Conservation (phyloP, 2,113 vertebrate genomes). For the Pteronura brasiliensis region DNA sequence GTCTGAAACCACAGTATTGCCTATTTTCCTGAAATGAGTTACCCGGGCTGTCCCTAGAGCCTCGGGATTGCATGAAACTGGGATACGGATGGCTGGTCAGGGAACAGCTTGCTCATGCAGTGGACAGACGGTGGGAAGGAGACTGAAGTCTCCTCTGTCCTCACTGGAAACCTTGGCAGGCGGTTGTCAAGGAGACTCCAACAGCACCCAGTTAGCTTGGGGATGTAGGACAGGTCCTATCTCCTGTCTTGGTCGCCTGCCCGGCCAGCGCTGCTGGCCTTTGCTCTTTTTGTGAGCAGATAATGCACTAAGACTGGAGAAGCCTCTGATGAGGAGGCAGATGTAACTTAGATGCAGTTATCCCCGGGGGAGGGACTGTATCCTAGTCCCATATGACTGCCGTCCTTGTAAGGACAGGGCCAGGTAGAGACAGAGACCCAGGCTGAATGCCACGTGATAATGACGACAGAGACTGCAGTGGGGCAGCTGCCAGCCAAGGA, state of each 20-base stretch:
- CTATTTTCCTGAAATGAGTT: background rate
- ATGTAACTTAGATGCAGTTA: background rate
- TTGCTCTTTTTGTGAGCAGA: background rate
- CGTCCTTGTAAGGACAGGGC: background rate
- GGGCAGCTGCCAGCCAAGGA: background rate
- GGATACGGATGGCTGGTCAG: background rate
- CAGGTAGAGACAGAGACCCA: background rate
- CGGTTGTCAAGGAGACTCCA: background rate
- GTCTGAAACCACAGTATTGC: background rate
- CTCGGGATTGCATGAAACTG: background rate
- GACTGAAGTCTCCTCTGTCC: background rate
- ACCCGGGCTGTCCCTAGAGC: background rate
- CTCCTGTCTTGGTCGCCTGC: background rate
- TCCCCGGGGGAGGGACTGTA: background rate
- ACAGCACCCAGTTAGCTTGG: background rate
- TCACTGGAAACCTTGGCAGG: background rate
- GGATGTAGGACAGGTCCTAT: accelerated
- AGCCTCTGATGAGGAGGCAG: background rate
- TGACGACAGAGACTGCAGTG: accelerated
- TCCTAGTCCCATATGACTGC: background rate
- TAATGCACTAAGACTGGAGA: background rate
- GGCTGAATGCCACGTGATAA: too few species aligned
- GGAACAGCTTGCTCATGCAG: background rate
- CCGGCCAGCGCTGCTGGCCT: background rate
- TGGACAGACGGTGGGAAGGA: background rate